These are phyloP conservation scores for Thalassarche chlororhynchos DNA, from an alignment of 2,113 vertebrate genomes.

Conservation along the genomic window DNA sequence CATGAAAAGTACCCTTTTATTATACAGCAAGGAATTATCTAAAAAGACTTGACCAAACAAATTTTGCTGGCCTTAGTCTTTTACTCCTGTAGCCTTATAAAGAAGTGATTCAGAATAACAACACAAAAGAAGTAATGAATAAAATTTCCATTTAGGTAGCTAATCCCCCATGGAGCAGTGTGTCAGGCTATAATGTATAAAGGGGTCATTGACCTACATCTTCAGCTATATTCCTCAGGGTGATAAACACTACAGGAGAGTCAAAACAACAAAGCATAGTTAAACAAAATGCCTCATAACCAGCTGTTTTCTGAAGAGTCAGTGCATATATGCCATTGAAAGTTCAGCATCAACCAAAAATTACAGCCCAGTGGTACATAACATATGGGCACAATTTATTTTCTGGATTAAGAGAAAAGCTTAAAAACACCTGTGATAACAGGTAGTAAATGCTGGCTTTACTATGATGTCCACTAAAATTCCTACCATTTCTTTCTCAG, in stretches of 20 bases:
- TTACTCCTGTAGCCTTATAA: not conserved
- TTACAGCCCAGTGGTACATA: not conserved
- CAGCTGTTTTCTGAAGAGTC: not conserved
- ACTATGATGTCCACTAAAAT: not conserved
- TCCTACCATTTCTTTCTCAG: not conserved
- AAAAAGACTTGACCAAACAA: not conserved
- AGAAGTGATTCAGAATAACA: not conserved
- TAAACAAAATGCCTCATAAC: not conserved
- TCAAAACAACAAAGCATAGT: constrained; percentile 4
- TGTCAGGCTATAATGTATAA: not conserved
- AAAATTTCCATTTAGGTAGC: not conserved
- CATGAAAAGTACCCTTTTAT: not conserved
- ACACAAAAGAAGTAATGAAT: not conserved
- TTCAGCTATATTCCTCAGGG: not conserved
- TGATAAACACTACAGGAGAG: not conserved
- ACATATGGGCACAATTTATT: not conserved
- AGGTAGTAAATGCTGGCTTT: not conserved
- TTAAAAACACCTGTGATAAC: not conserved
- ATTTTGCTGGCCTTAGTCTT: constrained; percentile 7
- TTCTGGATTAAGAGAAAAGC: not conserved
- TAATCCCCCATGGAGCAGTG: not conserved
- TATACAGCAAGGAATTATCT: not conserved
- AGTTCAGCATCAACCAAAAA: not conserved
- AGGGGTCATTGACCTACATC: not conserved
- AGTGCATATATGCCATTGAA: not conserved